Evolutionary conservation across 2,113 vertebrate species (phyloP), one percentile per base, ranked within the genome.

Genomic region (Tylochromis polylepis): DNA sequence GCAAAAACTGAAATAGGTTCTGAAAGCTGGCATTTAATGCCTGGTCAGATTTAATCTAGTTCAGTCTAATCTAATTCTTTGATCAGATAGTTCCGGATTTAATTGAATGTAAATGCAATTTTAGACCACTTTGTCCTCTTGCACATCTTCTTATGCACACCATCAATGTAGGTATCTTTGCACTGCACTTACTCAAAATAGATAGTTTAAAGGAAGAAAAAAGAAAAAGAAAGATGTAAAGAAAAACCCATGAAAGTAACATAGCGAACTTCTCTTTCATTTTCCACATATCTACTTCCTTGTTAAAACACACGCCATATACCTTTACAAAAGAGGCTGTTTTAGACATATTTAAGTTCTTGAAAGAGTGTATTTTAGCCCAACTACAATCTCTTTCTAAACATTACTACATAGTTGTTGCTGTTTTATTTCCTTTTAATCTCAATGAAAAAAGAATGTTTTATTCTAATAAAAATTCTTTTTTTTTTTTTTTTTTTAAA

Each of bases 171-270:
- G 11, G 6, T 29, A 49, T 75, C 67, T 29, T 49, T 29, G 65
- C 24, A 2, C 67, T 49, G 67, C 41, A 49, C 24, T 20, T 20
- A 31, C 1, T 27, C 70, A 53, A 27, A 77, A 51, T 31, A 51
- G 4, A 31, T 29, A 1, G 0, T 31, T 31, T 43, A 46, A 72
- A 38, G 60, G 4, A 65, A 14, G 34, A n/a, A 65, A 65, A 65
- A 5, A 36, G 31, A 0, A 38, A n/a, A 65, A 34, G 7, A 34
- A 34, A 34, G 34, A 34, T 38, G 7, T 10, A 53, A 49, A 72
- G 14, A 49, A 75, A 0, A 49, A 75, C 29, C 70, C 1, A 0
- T 29, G 15, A 15, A 29, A 15, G 24, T 5, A 43, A 70, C 3
- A 22, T 5, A 24, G 2, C 14, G 24, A 72, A 27, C 41, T 9